Base-by-base conservation (phyloP, 2,797 vertebrate genomes). In the Darevskia mixta region DNA sequence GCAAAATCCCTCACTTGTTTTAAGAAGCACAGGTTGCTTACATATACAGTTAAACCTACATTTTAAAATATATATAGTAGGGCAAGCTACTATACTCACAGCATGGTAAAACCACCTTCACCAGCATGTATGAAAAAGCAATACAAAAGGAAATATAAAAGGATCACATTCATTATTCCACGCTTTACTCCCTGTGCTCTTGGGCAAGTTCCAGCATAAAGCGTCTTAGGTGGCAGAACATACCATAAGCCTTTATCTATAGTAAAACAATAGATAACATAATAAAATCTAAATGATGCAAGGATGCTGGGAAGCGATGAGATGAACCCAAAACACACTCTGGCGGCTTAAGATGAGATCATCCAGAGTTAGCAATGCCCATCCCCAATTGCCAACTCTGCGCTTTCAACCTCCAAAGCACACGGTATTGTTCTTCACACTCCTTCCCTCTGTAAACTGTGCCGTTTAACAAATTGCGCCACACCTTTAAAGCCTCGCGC, bases 361-460 rank as follows among this genome's bases (percentile, higher is more conserved):
- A 90, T 91, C 83, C 88, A 87, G 87, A 90, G 93, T 81, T 89
- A 86, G 90, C 77, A 92, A 90, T 87, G 85, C 87, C 89, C 87
- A 79, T 35, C 29, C 75, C 76, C 25, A 23, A 32, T 20, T 64
- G 7, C 11, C 29, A 82, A 83, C 86, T 83, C 80, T 82, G 87
- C 89, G 79, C 41, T 90, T 87, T 83, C 85, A 90, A n/a, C 91
- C 87, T 91, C 89, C 90, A 89, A 88, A 92, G 82, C n/a, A 45
- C 89, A 85, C 49, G 41, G 91, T 88, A 93, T 94, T 93, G 91
- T 93, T 94, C 86, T 93, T 89, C 87, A 92, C 92, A 87, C 86
- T 76, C 43, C 81, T 41, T 85, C 91, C 89, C 89, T 55, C 55
- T 73, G 35, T 71, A 76, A 79, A 69, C 25, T 18, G 3, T 49